These are phyloP conservation scores for Microcebus griseorufus DNA, from an alignment of 2,113 vertebrate species.

Conservation along the genomic window DNA sequence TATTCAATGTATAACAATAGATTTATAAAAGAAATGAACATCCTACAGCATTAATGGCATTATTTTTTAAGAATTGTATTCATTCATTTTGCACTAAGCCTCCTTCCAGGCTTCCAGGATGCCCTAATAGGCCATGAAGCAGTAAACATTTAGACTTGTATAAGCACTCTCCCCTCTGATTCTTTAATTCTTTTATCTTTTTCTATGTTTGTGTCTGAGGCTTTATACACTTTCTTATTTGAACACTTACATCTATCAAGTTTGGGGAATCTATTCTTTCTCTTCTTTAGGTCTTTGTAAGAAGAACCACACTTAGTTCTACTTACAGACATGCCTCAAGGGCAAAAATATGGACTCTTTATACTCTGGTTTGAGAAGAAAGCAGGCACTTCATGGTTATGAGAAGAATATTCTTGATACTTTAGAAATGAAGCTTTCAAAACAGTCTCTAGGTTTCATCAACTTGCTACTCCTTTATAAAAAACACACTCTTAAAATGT, in stretches of 20 bases:
- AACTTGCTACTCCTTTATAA: background rate
- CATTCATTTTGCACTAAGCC: constrained; percentile 19
- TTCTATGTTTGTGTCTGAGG: background rate
- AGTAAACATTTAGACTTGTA: constrained; percentile 29
- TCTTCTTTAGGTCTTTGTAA: constrained; percentile 37
- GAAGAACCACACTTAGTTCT: constrained; percentile 23
- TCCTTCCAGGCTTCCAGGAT: constrained; percentile 28
- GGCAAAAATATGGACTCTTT: background rate
- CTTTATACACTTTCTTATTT: constrained; percentile 32
- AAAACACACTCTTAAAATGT: background rate
- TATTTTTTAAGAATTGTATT: constrained; percentile 1
- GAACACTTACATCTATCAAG: background rate
- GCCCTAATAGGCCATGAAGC: background rate
- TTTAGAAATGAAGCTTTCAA: constrained; percentile 41
- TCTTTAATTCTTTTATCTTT: constrained; percentile 24
- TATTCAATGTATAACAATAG: background rate
- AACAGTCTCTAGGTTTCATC: constrained; percentile 8
- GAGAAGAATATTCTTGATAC: constrained; percentile 19
- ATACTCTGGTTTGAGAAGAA: background rate
- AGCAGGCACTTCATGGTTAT: background rate
- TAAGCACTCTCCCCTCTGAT: background rate
- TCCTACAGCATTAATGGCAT: background rate
- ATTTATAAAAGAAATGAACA: constrained; percentile 32
- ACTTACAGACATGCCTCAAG: background rate
- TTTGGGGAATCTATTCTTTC: constrained; percentile 5